Conservation (phyloP, 2,888 invertebrate genomes). For the Syrphus vitripennis region DNA sequence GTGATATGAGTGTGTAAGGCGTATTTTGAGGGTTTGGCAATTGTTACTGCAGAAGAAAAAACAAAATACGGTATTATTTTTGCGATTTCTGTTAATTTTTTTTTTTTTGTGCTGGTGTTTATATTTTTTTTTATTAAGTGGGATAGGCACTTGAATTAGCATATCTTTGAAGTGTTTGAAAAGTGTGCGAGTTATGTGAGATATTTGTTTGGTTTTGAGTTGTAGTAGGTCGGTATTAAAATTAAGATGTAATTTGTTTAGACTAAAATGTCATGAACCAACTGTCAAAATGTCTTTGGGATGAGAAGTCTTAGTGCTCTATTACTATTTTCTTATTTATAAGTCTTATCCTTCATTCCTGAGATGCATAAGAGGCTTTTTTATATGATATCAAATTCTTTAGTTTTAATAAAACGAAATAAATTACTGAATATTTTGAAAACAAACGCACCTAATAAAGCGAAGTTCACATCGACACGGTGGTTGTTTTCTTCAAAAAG, state of each 20-base stretch:
- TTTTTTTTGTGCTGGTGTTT: neutral
- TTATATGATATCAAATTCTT: too few relatives aligned
- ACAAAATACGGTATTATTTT: neutral
- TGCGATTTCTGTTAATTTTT: neutral
- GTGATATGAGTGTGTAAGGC: conserved; percentile 37
- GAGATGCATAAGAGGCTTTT: too few relatives aligned
- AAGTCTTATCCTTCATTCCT: too few relatives aligned
- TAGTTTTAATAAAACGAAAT: too few relatives aligned
- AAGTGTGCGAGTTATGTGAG: conserved; percentile 18
- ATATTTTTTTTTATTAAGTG: conserved; percentile 16
- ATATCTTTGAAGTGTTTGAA: conserved; percentile 7
- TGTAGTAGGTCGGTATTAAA: neutral
- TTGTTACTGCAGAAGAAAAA: conserved; percentile 43
- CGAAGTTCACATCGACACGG: too few relatives aligned
- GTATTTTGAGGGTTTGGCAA: conserved; percentile 56
- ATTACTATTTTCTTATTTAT: too few relatives aligned
- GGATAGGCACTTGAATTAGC: conserved; percentile 36
- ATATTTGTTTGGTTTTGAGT: neutral
- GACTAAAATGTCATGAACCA: neutral
- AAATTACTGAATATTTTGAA: too few relatives aligned
- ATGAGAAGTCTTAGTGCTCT: neutral
- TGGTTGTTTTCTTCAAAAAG: too few relatives aligned
- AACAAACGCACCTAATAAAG: too few relatives aligned
- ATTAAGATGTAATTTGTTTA: neutral
- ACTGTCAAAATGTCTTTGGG: neutral